Evolutionary conservation across 2,797 vertebrate genomes (phyloP), one percentile per base, ranked within the genome.

Genomic region (Nannoperca australis): DNA sequence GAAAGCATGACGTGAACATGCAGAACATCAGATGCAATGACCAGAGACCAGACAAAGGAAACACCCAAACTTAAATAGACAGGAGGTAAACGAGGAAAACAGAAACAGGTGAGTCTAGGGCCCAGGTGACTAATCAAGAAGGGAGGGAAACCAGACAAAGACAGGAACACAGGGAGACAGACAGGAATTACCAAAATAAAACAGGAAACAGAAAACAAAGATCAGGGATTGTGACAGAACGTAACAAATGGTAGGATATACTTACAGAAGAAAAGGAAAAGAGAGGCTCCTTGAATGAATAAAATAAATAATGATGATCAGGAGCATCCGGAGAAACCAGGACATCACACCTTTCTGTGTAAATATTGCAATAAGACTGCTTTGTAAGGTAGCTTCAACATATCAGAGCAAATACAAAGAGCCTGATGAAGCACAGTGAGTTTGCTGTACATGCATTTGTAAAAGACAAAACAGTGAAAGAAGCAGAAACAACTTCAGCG

Each of bases 281-380:
- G 3, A 42, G 15, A 34, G 10, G 13, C 6, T 40, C 3, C 6
- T 59, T 44, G 9, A 67, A 4, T 36, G 7, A 22, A 7, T 44
- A 0, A 20, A 59, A 56, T 2, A 17, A 36, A 54, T 9, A 55
- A 40, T 61, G 0, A 47, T 7, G 10, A 62, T 30, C 1, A 50
- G 38, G 9, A 22, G 0, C 50, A 32, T 76, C 10, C 4, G 27
- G 61, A 62, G 15, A 42, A 78, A 27, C 45, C 4, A 34, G 36
- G 27, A 20, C 47, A 22, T n/a, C 2, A 12, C 13, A 27, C 38
- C 27, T 14, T 63, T 34, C n/a, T 71, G 22, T 17, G 6, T 20
- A 71, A 62, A 45, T 56, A 20, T n/a, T 50, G 14, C 22, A 59
- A 7, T 73, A 18, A 59, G 64, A 14, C 38, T 32, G 15, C 45